A percentile compares a stretch with the other conserved stretches of the same genome.
These are phyloP conservation scores for Callyntrura sp. DNA, from an alignment of 2,888 invertebrate species.

Conservation along the genomic window DNA sequence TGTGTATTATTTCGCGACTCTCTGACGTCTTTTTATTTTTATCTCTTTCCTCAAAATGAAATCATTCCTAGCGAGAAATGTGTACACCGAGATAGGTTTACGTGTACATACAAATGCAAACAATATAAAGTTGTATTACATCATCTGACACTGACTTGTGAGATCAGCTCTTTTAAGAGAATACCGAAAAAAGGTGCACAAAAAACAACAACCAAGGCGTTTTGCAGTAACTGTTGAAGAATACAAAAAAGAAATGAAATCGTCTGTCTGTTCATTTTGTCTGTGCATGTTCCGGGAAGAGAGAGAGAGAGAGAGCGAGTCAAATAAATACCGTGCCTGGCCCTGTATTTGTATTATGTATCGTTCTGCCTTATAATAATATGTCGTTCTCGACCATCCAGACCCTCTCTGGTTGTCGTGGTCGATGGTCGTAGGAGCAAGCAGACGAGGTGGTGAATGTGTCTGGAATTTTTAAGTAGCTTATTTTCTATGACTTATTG, in stretches of 20 bases:
- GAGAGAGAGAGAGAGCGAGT: neutral
- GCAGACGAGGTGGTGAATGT: conserved; percentile 73
- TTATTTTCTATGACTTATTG: conserved; percentile 77
- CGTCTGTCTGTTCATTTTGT: conserved; percentile 53
- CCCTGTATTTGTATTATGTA: conserved; percentile 38
- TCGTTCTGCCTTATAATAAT: conserved; percentile 38
- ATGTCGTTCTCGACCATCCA: conserved; percentile 47
- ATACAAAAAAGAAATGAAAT: conserved; percentile 46
- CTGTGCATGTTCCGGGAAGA: conserved; percentile 6
- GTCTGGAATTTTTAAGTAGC: conserved; percentile 73
- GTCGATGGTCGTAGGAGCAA: conserved; percentile 43
- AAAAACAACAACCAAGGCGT: neutral
- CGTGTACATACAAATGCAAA: neutral
- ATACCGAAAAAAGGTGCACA: neutral
- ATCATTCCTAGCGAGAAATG: neutral
- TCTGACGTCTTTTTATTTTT: neutral
- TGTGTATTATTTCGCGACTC: conserved; percentile 36
- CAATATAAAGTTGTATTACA: neutral
- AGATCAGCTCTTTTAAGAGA: conserved; percentile 1
- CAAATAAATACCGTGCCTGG: conserved; percentile 23
- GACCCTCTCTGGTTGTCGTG: conserved; percentile 36
- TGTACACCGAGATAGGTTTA: neutral
- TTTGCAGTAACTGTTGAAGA: neutral
- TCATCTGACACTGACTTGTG: conserved; percentile 32
- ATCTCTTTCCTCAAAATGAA: neutral